phyloP scores from a whole-genome alignment of 2,888 invertebrate genomes.

The Temnothorax ravouxi region DNA sequence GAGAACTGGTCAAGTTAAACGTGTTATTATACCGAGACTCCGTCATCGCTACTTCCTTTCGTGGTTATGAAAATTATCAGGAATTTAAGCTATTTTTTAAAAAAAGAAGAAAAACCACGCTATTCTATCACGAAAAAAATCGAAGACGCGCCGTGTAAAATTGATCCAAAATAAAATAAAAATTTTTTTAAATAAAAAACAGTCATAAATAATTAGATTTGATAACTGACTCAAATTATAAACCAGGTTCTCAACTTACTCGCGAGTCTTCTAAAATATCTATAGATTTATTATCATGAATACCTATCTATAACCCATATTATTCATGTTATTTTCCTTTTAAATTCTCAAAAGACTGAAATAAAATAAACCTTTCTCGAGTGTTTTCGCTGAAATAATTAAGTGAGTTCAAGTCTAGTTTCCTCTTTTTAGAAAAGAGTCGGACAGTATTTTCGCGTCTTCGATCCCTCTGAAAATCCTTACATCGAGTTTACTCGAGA shows the following conservation, averaged over 20 bases:
- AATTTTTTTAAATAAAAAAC: background rate
- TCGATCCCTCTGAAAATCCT: constrained; percentile 11
- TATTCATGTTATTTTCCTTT: background rate
- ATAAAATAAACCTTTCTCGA: background rate
- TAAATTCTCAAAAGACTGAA: background rate
- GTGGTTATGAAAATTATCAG: background rate
- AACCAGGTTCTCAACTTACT: background rate
- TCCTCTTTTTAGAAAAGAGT: background rate
- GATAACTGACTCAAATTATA: background rate
- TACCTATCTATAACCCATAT: too few species aligned
- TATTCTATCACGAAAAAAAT: constrained; percentile 26
- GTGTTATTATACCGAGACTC: constrained; percentile 24
- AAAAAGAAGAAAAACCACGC: background rate
- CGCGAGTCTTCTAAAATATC: background rate
- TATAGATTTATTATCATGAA: background rate
- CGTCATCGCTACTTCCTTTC: constrained; percentile 7
- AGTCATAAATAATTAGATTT: background rate
- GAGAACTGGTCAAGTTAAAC: constrained; percentile 7
- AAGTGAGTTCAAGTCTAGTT: background rate
- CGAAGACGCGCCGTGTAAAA: background rate
- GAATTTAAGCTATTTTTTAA: background rate
- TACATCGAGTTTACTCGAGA: background rate
- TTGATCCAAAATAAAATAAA: background rate
- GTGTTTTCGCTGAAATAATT: background rate
- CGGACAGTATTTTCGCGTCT: background rate